A percentile compares a stretch with the other conserved stretches of the same genome.
phyloP scores from a whole-genome alignment of 1,140 invertebrate species.

The Archegozetes longisetosus region DNA sequence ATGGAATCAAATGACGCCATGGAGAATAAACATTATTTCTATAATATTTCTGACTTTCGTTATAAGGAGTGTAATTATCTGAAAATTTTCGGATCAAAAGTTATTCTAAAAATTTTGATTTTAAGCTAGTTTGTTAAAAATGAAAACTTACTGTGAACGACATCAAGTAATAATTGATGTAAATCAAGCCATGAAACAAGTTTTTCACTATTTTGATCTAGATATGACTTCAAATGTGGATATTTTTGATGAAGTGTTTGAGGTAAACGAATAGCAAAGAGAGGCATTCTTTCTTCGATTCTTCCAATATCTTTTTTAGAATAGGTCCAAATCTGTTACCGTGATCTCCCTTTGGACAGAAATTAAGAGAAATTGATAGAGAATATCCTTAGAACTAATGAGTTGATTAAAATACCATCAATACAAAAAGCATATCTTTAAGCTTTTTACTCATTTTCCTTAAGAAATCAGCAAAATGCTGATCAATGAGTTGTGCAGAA shows the following conservation, averaged over 20 bases:
- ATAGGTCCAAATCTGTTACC: slow-evolving; percentile 18
- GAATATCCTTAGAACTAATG: no score
- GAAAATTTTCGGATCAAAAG: background rate
- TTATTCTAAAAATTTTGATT: no score
- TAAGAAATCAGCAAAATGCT: slow-evolving; percentile 11
- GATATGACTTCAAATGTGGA: slow-evolving; percentile 15
- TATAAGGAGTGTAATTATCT: no score
- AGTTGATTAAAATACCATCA: slow-evolving; percentile 32
- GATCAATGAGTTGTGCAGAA: slow-evolving; percentile 15
- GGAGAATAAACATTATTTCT: slow-evolving; percentile 1
- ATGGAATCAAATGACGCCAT: slow-evolving; percentile 12
- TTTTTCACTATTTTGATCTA: slow-evolving; percentile 9
- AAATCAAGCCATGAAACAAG: slow-evolving; percentile 23
- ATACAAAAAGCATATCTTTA: slow-evolving; percentile 12
- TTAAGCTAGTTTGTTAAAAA: background rate
- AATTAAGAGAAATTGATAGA: no score
- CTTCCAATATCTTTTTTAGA: slow-evolving; percentile 22
- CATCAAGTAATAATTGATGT: slow-evolving; percentile 22
- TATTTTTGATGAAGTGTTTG: slow-evolving; percentile 16
- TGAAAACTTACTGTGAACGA: slow-evolving; percentile 16
- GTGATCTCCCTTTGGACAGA: slow-evolving; percentile 47
- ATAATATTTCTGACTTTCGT: background rate
- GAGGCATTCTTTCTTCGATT: slow-evolving; percentile 27
- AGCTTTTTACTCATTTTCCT: background rate
- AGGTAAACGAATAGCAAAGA: slow-evolving; percentile 23